These are phyloP conservation scores for Raphicerus campestris DNA, from an alignment of 2,113 vertebrate species.

Conservation along the genomic window DNA sequence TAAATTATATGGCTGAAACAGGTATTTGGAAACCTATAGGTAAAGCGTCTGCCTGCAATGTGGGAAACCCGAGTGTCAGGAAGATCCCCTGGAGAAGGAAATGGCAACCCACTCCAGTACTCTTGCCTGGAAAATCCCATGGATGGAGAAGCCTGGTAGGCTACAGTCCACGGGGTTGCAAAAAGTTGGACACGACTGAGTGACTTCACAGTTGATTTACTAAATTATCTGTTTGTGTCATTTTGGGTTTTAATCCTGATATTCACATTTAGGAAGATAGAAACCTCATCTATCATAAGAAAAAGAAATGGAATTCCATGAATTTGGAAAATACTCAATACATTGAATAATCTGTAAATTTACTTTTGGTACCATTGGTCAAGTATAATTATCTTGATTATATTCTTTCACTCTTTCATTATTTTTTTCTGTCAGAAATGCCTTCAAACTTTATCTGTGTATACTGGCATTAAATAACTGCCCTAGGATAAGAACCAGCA, in stretches of 20 bases:
- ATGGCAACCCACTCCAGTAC: background rate
- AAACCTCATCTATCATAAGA: background rate
- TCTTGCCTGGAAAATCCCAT: background rate
- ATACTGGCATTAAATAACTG: background rate
- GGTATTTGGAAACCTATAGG: background rate
- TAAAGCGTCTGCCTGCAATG: too few relatives aligned
- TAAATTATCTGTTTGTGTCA: background rate
- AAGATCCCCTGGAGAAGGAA: background rate
- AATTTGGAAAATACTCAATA: background rate
- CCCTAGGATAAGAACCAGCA: background rate
- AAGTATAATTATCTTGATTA: background rate
- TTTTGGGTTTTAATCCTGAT: background rate
- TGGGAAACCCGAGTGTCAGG: too few relatives aligned
- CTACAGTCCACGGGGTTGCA: background rate
- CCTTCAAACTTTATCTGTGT: background rate
- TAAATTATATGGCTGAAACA: background rate
- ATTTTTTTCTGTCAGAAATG: background rate
- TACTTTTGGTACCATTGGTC: background rate
- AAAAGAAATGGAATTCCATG: background rate
- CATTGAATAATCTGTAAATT: background rate
- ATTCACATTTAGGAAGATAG: background rate
- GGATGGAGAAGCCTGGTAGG: background rate
- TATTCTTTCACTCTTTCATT: background rate
- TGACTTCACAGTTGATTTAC: background rate
- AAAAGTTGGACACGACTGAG: background rate